phyloP scores from a whole-genome alignment of 2,888 invertebrate species.

The Euclidia mi region DNA sequence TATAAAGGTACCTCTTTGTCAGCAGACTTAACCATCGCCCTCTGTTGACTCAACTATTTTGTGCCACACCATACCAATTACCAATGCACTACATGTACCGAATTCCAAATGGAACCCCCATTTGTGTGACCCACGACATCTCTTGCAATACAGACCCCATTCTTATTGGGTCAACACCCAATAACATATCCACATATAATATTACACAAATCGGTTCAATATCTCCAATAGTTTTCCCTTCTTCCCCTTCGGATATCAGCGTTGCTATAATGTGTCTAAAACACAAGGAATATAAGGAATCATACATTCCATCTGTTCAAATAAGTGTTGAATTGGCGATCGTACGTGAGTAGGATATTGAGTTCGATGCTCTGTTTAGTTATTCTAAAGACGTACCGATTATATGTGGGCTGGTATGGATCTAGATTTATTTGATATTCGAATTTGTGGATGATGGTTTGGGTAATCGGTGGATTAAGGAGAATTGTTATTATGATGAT shows the following conservation, averaged over 20 bases:
- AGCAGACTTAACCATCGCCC: too few relatives aligned
- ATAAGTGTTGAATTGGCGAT: constrained; percentile 59
- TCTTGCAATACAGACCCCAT: background rate
- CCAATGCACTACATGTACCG: too few relatives aligned
- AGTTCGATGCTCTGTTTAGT: constrained; percentile 10
- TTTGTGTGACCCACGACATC: too few relatives aligned
- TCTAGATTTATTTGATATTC: constrained; percentile 15
- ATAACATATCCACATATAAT: background rate
- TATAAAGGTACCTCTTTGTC: too few relatives aligned
- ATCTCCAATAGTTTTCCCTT: constrained; percentile 6
- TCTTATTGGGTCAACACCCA: background rate
- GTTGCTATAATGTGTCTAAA: constrained; percentile 15
- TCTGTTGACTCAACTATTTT: too few relatives aligned
- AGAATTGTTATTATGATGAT: background rate
- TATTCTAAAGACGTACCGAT: constrained; percentile 15
- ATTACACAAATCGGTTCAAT: constrained; percentile 8
- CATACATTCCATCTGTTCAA: constrained; percentile 51
- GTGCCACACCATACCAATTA: too few relatives aligned
- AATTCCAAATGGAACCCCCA: too few relatives aligned
- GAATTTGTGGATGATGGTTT: background rate
- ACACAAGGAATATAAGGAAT: constrained; percentile 40
- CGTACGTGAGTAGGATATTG: constrained; percentile 39
- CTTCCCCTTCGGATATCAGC: constrained; percentile 12
- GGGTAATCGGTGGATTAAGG: background rate
- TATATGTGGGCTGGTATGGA: constrained; percentile 10